These are phyloP conservation scores for Stenichneumon culpator DNA, from an alignment of 2,888 invertebrate species.

Conservation along the genomic window DNA sequence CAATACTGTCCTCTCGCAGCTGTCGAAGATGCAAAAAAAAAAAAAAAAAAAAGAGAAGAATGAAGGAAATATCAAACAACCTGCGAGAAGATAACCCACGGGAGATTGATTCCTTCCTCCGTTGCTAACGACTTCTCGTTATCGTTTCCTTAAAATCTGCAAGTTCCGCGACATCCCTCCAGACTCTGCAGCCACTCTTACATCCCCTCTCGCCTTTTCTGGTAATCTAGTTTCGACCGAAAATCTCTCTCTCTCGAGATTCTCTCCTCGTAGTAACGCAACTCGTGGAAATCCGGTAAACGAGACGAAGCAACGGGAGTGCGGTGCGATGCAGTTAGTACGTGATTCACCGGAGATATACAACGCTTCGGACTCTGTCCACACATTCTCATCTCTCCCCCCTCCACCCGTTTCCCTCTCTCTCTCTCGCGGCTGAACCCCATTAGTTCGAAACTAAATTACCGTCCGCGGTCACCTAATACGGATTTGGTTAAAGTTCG, in stretches of 20 bases:
- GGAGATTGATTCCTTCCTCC: neutral
- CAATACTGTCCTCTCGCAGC: neutral
- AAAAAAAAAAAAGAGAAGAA: neutral
- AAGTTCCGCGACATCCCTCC: neutral
- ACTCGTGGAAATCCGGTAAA: slow-evolving; percentile 10
- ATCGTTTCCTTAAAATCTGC: slow-evolving; percentile 10
- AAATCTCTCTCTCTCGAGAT: slow-evolving; percentile 4
- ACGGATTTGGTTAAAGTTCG: slow-evolving; percentile 57
- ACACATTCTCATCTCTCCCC: slow-evolving; percentile 6
- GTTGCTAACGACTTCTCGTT: slow-evolving; percentile 47
- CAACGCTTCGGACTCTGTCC: neutral
- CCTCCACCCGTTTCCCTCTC: slow-evolving; percentile 5
- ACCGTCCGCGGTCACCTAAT: slow-evolving; percentile 53
- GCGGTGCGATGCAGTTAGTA: slow-evolving; percentile 10
- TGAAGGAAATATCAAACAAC: slow-evolving; percentile 9
- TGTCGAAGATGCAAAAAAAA: slow-evolving; percentile 7
- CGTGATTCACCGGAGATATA: slow-evolving; percentile 25
- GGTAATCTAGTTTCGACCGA: neutral
- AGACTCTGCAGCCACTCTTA: neutral
- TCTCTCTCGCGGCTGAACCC: slow-evolving; percentile 24
- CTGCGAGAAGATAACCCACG: neutral
- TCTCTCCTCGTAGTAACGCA: neutral
- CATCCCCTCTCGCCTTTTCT: neutral
- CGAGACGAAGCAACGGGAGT: neutral
- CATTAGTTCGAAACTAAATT: slow-evolving; percentile 54